phyloP scores from a whole-genome alignment of 2,113 vertebrate genomes.

The Cheirogaleus medius region DNA sequence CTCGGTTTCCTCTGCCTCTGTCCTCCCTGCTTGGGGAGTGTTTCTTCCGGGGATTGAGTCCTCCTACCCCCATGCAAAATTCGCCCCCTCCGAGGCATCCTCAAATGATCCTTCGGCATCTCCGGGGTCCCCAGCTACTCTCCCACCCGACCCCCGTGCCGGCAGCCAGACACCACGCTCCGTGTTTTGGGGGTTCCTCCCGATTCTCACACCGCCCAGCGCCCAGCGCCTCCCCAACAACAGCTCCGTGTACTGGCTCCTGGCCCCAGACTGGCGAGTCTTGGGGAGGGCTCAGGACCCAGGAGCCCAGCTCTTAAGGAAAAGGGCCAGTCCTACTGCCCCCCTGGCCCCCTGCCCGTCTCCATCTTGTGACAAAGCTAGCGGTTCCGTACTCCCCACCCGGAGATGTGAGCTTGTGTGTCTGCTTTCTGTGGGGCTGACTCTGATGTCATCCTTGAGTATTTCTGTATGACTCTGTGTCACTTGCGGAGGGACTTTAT shows the following conservation, averaged over 20 bases:
- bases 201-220: not conserved
- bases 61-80: accelerated
- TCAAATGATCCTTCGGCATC: not conserved
- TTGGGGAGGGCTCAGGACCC: not conserved
- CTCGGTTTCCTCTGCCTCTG: not conserved
- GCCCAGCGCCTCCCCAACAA: not conserved
- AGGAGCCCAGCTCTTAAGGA: too few species aligned
- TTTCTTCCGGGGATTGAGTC: too few species aligned
- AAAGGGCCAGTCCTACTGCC: accelerated
- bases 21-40: not conserved
- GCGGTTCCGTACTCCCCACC: accelerated
- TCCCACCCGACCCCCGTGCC: accelerated
- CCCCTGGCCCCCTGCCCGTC: accelerated
- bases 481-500: not conserved
- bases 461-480: not conserved
- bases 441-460: not conserved
- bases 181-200: not conserved
- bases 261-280: not conserved
- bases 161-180: not conserved
- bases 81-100: accelerated
- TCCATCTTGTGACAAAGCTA: not conserved
- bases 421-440: accelerated
- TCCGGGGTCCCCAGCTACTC: not conserved
- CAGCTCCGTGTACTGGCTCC: not conserved
- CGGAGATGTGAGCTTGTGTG: accelerated